Evolutionary conservation across 2,888 invertebrate genomes (phyloP).

Genomic region (Stenoptilia bipunctidactyla): DNA sequence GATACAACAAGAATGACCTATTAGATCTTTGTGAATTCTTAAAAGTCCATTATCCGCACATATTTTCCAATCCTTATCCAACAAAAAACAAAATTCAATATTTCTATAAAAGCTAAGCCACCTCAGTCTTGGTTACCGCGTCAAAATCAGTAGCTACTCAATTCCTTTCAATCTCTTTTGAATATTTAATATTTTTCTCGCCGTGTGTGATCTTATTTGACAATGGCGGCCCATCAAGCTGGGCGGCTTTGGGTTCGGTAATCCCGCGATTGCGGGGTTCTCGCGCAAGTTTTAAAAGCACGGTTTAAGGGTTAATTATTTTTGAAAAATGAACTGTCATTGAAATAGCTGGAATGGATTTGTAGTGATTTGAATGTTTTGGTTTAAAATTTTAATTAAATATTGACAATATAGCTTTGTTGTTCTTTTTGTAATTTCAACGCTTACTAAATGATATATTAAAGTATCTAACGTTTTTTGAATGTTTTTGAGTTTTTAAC

Average conservation of each 20-base stretch:
- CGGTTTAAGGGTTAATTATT: not conserved
- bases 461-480: too few species aligned
- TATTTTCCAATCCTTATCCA: too few species aligned
- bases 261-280: not conserved
- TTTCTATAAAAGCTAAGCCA: too few species aligned
- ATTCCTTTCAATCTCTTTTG: constrained; percentile 9
- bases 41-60: too few species aligned
- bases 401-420: too few species aligned
- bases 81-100: too few species aligned
- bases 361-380: not conserved
- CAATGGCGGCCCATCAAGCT: not conserved
- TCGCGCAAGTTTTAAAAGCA: not conserved
- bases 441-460: too few species aligned
- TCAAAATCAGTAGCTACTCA: constrained; percentile 7
- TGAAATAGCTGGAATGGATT: not conserved
- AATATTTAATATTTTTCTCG: constrained; percentile 14
- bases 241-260: not conserved
- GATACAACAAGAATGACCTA: too few species aligned
- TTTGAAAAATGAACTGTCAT: not conserved
- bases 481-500: too few species aligned
- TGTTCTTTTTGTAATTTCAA: too few species aligned
- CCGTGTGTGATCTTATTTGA: constrained; percentile 5
- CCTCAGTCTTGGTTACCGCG: not conserved
- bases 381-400: too few species aligned
- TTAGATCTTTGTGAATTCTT: too few species aligned